Base-by-base conservation (phyloP, 2,113 vertebrate genomes). In the Upupa epops region DNA sequence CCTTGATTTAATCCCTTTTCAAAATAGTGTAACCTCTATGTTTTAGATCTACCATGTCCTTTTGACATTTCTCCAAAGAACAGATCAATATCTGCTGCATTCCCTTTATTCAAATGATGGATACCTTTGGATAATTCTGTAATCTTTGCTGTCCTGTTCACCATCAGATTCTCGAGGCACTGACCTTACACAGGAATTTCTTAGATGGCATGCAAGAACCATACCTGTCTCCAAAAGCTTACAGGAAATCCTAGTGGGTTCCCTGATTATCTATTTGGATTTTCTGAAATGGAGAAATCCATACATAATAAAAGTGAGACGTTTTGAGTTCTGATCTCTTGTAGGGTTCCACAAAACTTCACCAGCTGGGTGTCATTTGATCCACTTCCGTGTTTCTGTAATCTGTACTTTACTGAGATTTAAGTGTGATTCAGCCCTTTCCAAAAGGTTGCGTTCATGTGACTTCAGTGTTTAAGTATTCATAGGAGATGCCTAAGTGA, bases 11-110 rank as follows among this genome's bases (percentile, higher is more conserved):
- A 6, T 55, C 74, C 76, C 83, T 94, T 95, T 91, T 83, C 68
- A 75, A 88, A 88, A 58, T 7, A 76, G 37, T 73, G 52, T 88
- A 83, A 60, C 42, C 18, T 25, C 61, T 40, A 49, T 78, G 55
- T 81, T 92, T 75, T 93, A 92, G 96, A 94, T 95, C 96, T 95
- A 90, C 90, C 52, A 93, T 70, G 56, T 34, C 51, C 84, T 97
- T 96, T 96, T 89, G 95, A 81, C 76, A 58, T 95, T 94, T 95
- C 93, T 90, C 92, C 64, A 48, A 86, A 82, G 82, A 91, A 48
- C 80, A 92, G 90, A 97, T 97, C 96, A 96, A 97, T 98, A 97
- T 73, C 76, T 96, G 90, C 95, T 96, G 70, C 73, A 88, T 84
- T 82, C 88, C 83, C 86, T 96, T 97, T 96, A 96, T 97, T 96